Evolutionary conservation across 2,797 vertebrate genomes (phyloP).

Genomic region (Chelonia mydas): DNA sequence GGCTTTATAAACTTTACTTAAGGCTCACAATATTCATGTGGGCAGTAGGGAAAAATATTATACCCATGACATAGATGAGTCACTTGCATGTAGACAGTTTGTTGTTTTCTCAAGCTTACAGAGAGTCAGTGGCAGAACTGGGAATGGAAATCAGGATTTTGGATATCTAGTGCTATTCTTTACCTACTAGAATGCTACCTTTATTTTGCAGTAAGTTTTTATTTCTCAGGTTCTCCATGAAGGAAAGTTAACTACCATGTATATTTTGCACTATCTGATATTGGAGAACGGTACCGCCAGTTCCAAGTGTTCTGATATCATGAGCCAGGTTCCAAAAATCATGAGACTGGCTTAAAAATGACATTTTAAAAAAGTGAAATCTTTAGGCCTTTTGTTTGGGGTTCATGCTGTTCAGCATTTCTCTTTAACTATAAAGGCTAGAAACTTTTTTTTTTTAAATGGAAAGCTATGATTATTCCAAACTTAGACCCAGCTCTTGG

Average conservation of each 20-base stretch:
- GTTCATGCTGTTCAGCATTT: neutral
- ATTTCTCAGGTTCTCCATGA: neutral
- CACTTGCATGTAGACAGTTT: neutral
- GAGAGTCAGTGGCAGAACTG: neutral
- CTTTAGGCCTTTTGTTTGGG: neutral
- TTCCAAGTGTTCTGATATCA: fast-evolving
- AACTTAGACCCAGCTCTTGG: neutral
- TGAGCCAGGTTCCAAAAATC: fast-evolving
- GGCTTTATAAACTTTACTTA: neutral
- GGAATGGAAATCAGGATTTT: neutral
- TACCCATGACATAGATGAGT: fast-evolving
- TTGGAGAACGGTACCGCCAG: neutral
- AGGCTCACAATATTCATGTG: neutral
- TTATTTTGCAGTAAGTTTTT: neutral
- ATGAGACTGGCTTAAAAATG: neutral
- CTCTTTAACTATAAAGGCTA: neutral
- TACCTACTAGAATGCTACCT: neutral
- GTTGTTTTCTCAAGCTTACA: neutral
- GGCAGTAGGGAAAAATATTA: fast-evolving
- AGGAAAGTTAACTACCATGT: neutral
- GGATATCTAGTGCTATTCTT: neutral
- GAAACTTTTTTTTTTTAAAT: neutral
- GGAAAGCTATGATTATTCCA: neutral
- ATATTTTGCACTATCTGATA: neutral
- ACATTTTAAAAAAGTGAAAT: neutral